These are phyloP conservation scores for Microchrysa polita DNA, from an alignment of 2,888 invertebrate species.

Conservation along the genomic window DNA sequence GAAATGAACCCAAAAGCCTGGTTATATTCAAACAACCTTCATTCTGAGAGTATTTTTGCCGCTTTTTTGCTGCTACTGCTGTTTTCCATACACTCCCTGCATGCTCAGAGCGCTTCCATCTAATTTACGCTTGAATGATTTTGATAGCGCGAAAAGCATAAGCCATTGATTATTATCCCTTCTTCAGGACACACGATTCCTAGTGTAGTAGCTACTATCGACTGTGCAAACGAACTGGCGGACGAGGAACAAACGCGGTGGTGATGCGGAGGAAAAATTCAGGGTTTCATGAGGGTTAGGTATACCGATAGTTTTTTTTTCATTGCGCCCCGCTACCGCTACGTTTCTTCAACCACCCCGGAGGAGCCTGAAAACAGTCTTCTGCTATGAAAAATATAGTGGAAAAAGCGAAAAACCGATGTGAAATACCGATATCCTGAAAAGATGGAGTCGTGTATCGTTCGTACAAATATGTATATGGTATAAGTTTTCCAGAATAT, in stretches of 20 bases:
- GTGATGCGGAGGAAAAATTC: neutral
- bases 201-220: neutral
- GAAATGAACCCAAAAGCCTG: slow-evolving; percentile 7
- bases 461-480: no score
- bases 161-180: slow-evolving; percentile 44
- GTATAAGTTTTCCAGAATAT: no score
- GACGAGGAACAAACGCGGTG: neutral
- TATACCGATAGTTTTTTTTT: slow-evolving; percentile 21
- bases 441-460: no score
- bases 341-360: no score
- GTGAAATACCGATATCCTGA: no score
- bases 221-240: neutral
- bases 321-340: neutral
- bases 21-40: neutral
- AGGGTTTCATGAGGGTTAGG: neutral
- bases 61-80: slow-evolving; percentile 17
- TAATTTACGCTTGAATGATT: slow-evolving; percentile 36
- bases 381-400: slow-evolving; percentile 6
- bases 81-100: no score
- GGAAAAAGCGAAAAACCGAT: slow-evolving; percentile 11
- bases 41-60: slow-evolving; percentile 19
- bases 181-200: slow-evolving; percentile 11
- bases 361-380: neutral
- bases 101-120: slow-evolving; percentile 4
- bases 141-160: slow-evolving; percentile 40